These are phyloP conservation scores for Tenodera sinensis DNA, from an alignment of 2,888 invertebrate species.

Conservation along the genomic window DNA sequence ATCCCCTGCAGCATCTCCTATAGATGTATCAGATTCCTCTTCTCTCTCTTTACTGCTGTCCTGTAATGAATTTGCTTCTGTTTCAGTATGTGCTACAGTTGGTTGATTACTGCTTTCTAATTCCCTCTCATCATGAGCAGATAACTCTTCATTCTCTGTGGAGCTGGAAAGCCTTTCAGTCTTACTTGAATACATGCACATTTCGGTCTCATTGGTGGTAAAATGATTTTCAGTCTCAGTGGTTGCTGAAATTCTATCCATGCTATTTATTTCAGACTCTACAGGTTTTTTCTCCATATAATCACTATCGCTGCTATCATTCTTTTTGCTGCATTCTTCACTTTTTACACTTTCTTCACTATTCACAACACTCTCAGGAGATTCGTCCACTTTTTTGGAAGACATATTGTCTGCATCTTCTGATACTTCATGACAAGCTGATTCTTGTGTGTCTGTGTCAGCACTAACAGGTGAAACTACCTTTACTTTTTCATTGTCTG, in stretches of 20 bases:
- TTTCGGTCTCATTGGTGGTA: neutral
- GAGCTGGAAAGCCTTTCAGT: neutral
- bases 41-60: neutral
- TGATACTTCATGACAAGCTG: neutral
- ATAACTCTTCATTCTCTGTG: neutral
- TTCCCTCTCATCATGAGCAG: neutral
- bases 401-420: conserved; percentile 32
- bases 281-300: neutral
- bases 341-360: neutral
- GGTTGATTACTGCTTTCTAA: neutral
- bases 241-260: neutral
- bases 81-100: conserved; percentile 2
- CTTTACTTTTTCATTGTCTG: neutral
- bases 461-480: neutral
- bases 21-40: neutral
- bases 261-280: neutral
- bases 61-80: neutral
- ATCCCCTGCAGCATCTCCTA: neutral
- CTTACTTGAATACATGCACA: too few species aligned
- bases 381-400: neutral
- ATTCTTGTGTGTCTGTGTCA: neutral
- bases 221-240: neutral
- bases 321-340: neutral
- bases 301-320: neutral
- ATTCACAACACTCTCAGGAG: neutral